Evolutionary conservation across 2,113 vertebrate species (phyloP).

Genomic region (Stomatorhinus ivindoensis): DNA sequence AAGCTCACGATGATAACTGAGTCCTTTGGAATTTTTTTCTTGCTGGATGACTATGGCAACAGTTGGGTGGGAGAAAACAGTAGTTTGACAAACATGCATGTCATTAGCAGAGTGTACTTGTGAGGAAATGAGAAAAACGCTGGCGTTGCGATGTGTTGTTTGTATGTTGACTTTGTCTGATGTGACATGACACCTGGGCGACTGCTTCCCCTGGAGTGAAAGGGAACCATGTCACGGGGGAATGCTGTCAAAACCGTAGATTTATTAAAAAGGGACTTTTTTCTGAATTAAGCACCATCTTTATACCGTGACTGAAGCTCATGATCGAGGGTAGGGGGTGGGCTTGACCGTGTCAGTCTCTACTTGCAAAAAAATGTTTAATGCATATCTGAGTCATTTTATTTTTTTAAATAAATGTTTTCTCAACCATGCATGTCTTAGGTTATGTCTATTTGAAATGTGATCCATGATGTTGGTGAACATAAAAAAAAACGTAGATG

Average conservation of each 20-base stretch:
- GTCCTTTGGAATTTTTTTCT: background rate
- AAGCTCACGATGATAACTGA: background rate
- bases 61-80: background rate
- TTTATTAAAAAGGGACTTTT: background rate
- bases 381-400: background rate
- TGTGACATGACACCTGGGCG: background rate
- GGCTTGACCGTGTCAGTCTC: background rate
- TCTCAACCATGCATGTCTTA: background rate
- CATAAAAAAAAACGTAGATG: background rate
- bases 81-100: background rate
- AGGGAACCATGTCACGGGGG: background rate
- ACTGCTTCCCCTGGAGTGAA: background rate
- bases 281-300: background rate
- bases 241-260: background rate
- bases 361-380: background rate
- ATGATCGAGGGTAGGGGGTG: background rate
- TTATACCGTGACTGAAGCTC: background rate
- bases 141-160: background rate
- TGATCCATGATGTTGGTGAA: background rate
- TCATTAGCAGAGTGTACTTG: background rate
- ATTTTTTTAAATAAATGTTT: constrained; percentile 5
- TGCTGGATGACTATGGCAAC: background rate
- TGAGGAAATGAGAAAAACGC: background rate
- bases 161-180: background rate
- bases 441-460: background rate